Conservation (phyloP, 2,888 invertebrate genomes). For the Thereva nobilitata region DNA sequence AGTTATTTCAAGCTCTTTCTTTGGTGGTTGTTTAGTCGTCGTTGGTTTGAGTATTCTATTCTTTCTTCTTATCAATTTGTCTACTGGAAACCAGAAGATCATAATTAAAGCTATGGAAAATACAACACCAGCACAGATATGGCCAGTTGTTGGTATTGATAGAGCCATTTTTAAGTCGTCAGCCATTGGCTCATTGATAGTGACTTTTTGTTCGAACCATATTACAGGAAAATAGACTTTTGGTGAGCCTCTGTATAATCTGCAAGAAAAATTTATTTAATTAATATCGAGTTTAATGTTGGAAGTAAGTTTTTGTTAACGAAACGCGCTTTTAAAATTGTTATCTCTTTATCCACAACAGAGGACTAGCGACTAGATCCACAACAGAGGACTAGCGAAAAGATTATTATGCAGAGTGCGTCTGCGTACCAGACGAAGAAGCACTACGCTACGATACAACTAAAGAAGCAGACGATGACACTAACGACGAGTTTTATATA, state of each 20-base stretch:
- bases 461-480: too few relatives aligned
- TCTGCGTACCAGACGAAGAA: too few relatives aligned
- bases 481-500: too few relatives aligned
- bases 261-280: slow-evolving; percentile 53
- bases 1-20: neutral
- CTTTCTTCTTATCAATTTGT: slow-evolving; percentile 34
- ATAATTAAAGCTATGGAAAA: slow-evolving; percentile 58
- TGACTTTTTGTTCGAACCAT: slow-evolving; percentile 76
- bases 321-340: too few relatives aligned
- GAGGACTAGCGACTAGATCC: too few relatives aligned
- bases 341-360: too few relatives aligned
- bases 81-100: slow-evolving; percentile 54
- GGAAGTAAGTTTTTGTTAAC: neutral
- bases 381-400: too few relatives aligned
- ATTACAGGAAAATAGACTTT: slow-evolving; percentile 73
- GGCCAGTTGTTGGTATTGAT: slow-evolving; percentile 61
- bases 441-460: too few relatives aligned
- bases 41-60: slow-evolving; percentile 3
- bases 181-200: slow-evolving; percentile 63
- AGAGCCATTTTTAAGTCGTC: slow-evolving; percentile 62
- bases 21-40: neutral
- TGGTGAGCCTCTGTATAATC: slow-evolving; percentile 69
- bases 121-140: slow-evolving; percentile 60
- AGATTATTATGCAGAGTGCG: too few relatives aligned
- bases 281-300: neutral